phyloP scores from a whole-genome alignment of 2,113 vertebrate genomes.

The Tympanuchus pallidicinctus region DNA sequence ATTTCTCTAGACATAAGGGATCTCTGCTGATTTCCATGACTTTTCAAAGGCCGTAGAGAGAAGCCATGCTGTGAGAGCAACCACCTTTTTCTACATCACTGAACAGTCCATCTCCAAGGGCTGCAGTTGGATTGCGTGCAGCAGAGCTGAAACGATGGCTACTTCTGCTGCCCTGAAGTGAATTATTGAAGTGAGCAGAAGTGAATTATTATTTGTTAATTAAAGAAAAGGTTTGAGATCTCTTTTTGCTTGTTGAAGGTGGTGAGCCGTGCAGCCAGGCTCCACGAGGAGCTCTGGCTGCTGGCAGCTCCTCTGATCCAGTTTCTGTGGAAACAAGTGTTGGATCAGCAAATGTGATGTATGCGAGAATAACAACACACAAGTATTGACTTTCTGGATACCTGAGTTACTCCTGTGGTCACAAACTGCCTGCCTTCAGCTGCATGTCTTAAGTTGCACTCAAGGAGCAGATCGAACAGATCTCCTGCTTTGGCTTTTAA shows the following conservation, averaged over 20 bases:
- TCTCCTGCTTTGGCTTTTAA: not conserved
- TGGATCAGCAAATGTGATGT: slow-evolving; percentile 37
- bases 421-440: not conserved
- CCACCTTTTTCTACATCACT: not conserved
- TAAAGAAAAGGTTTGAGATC: accelerated
- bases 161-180: not conserved
- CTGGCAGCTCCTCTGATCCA: not conserved
- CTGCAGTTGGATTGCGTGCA: not conserved
- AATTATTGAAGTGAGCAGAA: not conserved
- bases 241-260: not conserved
- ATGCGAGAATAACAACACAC: not conserved
- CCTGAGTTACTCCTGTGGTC: not conserved
- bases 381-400: slow-evolving; percentile 53
- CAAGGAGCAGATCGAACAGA: not conserved
- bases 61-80: accelerated
- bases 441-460: accelerated
- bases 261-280: accelerated
- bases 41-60: not conserved
- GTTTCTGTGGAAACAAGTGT: not conserved
- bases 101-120: not conserved
- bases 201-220: not conserved
- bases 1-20: not conserved
- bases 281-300: not conserved
- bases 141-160: not conserved
- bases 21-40: not conserved